These are phyloP conservation scores for Pseudococcus viburni DNA, from an alignment of 2,888 invertebrate genomes.

Conservation along the genomic window DNA sequence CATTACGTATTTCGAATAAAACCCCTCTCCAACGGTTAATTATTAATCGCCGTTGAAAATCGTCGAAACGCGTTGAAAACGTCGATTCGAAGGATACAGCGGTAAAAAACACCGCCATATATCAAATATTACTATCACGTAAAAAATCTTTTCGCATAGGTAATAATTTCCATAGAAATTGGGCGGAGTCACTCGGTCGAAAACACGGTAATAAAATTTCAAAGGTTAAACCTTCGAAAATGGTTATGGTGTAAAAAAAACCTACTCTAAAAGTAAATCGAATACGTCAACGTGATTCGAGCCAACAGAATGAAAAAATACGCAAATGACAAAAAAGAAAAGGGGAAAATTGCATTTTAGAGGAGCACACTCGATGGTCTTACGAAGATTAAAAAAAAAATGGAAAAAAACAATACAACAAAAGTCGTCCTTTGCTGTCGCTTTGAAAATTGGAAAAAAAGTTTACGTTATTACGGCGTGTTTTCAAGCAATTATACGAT, in stretches of 20 bases:
- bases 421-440: conserved; percentile 33
- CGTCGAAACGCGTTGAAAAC: not conserved
- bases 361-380: conserved; percentile 17
- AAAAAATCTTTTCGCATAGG: conserved; percentile 16
- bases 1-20: not conserved
- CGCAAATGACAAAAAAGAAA: conserved; percentile 30
- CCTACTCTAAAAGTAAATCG: not conserved
- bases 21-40: not conserved
- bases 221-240: conserved; percentile 35
- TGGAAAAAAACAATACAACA: conserved; percentile 20
- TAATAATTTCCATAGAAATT: conserved; percentile 45
- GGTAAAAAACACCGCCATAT: not conserved
- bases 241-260: not conserved
- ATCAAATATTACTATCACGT: conserved; percentile 27
- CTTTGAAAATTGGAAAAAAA: conserved; percentile 40
- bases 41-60: not conserved
- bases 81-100: not conserved
- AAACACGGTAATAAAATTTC: conserved; percentile 48
- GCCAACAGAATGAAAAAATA: not conserved
- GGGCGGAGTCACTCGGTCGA: not conserved
- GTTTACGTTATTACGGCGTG: conserved; percentile 29
- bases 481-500: conserved; percentile 42
- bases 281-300: conserved; percentile 29
- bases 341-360: conserved; percentile 43
- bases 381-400: conserved; percentile 41